Conservation (phyloP, 2,113 vertebrate species). For the Capricornis sumatraensis region DNA sequence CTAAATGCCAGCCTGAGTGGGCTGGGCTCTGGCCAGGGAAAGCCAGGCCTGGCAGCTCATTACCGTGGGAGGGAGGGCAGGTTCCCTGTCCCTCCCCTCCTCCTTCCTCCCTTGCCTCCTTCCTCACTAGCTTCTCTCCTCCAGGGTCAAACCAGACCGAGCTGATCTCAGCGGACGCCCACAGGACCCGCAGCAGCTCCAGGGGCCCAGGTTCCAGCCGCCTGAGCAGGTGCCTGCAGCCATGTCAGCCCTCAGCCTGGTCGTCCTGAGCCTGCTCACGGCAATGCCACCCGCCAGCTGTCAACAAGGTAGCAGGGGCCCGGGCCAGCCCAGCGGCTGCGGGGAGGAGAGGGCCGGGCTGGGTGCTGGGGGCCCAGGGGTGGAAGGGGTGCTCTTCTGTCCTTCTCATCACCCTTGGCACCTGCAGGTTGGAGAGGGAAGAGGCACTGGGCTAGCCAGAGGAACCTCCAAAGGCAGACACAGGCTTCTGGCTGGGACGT, state of each 20-base stretch:
- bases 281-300: constrained; percentile 54
- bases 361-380: background rate
- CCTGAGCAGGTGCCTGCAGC: background rate
- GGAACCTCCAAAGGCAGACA: background rate
- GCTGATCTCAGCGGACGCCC: background rate
- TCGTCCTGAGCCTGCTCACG: constrained; percentile 55
- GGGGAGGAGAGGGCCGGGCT: background rate
- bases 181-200: background rate
- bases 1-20: background rate
- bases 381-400: background rate
- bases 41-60: constrained; percentile 47
- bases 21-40: constrained; percentile 32
- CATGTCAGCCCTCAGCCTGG: constrained; percentile 68
- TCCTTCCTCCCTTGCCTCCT: background rate
- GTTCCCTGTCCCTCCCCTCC: background rate
- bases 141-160: background rate
- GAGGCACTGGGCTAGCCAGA: background rate
- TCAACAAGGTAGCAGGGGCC: constrained; percentile 75
- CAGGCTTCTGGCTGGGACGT: background rate
- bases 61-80: constrained; percentile 59
- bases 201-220: background rate
- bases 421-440: background rate
- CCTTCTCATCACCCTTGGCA: background rate
- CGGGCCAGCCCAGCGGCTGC: background rate
- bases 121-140: background rate